phyloP scores from a whole-genome alignment of 2,888 invertebrate genomes.

The Andrena trimmerana region DNA sequence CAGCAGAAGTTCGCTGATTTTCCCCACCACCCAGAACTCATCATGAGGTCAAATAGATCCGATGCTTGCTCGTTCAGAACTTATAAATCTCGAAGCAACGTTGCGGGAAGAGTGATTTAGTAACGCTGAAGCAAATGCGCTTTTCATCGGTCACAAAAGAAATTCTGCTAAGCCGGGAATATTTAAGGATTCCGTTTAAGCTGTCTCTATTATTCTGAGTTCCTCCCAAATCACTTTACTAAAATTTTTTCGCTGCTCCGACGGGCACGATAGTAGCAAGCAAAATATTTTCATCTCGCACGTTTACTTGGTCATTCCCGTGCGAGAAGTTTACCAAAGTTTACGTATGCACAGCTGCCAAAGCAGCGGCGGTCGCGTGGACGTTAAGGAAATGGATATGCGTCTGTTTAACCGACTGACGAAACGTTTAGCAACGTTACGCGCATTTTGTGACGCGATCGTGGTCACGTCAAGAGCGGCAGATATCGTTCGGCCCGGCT shows the following conservation, averaged over 20 bases:
- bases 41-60: too few species aligned
- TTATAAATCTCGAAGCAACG: too few species aligned
- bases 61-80: too few species aligned
- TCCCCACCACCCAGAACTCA: too few species aligned
- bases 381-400: too few species aligned
- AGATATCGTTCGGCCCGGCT: neutral
- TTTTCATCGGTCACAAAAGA: neutral
- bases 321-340: neutral
- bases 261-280: constrained; percentile 1
- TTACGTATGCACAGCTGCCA: constrained; percentile 7
- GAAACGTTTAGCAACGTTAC: neutral
- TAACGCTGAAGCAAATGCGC: too few species aligned
- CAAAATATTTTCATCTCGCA: neutral
- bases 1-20: too few species aligned
- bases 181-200: too few species aligned
- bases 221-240: neutral
- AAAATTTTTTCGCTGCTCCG: neutral
- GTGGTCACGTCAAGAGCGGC: neutral
- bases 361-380: too few species aligned
- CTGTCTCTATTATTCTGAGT: neutral
- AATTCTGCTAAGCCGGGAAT: neutral
- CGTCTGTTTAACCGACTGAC: neutral
- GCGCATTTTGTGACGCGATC: neutral
- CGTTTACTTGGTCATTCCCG: constrained; percentile 12
- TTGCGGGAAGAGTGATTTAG: too few species aligned